Percentiles rank a stretch among this genome's conserved stretches.
Conservation (phyloP, 2,113 vertebrate genomes). For the Melanocharis versteri region DNA sequence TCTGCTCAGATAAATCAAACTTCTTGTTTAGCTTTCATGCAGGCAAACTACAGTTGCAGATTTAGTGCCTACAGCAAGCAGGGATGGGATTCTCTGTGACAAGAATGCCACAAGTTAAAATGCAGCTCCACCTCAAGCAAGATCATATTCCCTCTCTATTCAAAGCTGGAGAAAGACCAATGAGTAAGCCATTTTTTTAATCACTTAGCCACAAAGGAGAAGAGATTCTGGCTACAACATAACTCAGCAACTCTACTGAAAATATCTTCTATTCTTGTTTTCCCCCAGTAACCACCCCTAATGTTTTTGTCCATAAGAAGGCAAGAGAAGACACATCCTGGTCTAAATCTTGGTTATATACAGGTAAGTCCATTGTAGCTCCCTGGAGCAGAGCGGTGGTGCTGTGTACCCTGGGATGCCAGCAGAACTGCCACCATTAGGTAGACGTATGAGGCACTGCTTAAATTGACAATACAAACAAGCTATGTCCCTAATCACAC, state of each 20-base stretch:
- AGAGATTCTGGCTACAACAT: neutral
- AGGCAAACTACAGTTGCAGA: neutral
- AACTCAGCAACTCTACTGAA: neutral
- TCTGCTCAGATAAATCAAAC: neutral
- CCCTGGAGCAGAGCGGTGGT: neutral
- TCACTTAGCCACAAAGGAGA: neutral
- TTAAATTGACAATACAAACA: fast-evolving
- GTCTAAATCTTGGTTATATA: neutral
- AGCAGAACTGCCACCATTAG: neutral
- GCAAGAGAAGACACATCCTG: neutral
- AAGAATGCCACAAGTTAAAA: neutral
- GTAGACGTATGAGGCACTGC: neutral
- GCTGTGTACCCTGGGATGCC: neutral
- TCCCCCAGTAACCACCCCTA: neutral
- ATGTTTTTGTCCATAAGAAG: neutral
- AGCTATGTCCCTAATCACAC: neutral
- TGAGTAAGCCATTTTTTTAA: neutral
- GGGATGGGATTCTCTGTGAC: neutral
- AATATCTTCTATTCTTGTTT: neutral
- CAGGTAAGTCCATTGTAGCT: neutral
- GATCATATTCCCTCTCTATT: neutral
- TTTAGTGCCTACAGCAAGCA: neutral
- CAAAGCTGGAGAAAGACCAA: neutral
- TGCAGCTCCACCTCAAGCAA: neutral
- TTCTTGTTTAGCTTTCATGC: neutral